Base-by-base conservation (phyloP, 2,797 vertebrate species). In the Cyclura pinguis region DNA sequence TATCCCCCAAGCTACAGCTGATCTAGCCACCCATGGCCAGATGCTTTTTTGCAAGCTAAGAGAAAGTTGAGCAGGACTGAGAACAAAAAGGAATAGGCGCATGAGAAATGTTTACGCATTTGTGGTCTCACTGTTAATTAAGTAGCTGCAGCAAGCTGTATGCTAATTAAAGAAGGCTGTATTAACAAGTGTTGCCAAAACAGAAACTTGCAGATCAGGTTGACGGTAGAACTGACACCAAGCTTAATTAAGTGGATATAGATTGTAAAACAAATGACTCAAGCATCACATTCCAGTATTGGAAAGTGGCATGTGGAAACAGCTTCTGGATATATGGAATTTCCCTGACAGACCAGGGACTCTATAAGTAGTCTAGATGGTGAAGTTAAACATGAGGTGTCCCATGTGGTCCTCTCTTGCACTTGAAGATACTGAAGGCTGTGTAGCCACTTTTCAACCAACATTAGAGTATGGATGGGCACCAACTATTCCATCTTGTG, bases 121-220 rank as follows among this genome's bases (percentile, higher is more conserved):
- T 78, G 83, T 86, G 88, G 38, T 59, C 85, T 80, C 80, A 38
- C 9, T 38, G 42, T 91, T 86, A 85, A 83, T 82, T 93, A 86
- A 94, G 85, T 73, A 88, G 89, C 92, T 78, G 81, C 73, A 80
- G 62, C 4, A 72, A 90, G 91, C 9, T 52, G 0, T 32, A 52
- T 35, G 92, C 88, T 91, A 80, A 88, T 90, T 52, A 80, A 87
- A 93, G 93, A 80, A 77, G 52, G 89, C 77, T 93, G 85, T 92
- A 73, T 91, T 90, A 93, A 90, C 93, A 96, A 96, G 95, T 80
- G 76, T 83, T 69, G 86, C 89, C 81, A 27, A n/a, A 89, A 1
- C 13, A 89, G 13, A 14, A 59, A 1, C 89, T 35, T 89, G 57
- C 59, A 90, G 50, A 87, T 77, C 42, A 47, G 8, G 14, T 77